These are phyloP conservation scores for Actinemys pallida DNA, from an alignment of 2,113 vertebrate species.

Conservation along the genomic window DNA sequence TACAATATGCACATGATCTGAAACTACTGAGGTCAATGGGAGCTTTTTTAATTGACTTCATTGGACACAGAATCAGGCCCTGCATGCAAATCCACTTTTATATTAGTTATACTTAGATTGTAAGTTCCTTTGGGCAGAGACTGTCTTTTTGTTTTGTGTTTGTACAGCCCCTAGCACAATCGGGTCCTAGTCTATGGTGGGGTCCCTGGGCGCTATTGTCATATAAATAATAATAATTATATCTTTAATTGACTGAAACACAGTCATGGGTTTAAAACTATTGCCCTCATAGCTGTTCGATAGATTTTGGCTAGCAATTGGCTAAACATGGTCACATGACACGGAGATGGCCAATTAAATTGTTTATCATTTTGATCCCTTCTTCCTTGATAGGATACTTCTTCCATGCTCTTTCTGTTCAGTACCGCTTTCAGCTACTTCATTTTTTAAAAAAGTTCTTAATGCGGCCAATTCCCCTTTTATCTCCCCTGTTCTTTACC, in stretches of 20 bases:
- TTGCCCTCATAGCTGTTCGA: not conserved
- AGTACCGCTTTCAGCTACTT: not conserved
- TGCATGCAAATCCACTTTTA: not conserved
- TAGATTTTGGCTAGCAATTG: not conserved
- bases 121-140: not conserved
- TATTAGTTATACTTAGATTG: slow-evolving; percentile 10
- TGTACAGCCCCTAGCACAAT: not conserved
- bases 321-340: not conserved
- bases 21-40: not conserved
- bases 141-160: slow-evolving; percentile 21
- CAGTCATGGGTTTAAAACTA: not conserved
- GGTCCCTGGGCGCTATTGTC: not conserved
- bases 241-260: not conserved
- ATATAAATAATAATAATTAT: not conserved
- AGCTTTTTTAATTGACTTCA: not conserved
- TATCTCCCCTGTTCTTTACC: not conserved
- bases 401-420: not conserved
- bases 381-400: not conserved
- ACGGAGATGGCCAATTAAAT: not conserved
- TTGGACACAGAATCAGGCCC: not conserved
- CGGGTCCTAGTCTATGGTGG: not conserved
- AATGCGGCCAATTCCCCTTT: not conserved
- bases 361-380: not conserved
- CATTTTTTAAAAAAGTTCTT: not conserved
- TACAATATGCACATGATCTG: not conserved